phyloP scores from a whole-genome alignment of 2,888 invertebrate genomes.

The Exephanes ischioxanthus region DNA sequence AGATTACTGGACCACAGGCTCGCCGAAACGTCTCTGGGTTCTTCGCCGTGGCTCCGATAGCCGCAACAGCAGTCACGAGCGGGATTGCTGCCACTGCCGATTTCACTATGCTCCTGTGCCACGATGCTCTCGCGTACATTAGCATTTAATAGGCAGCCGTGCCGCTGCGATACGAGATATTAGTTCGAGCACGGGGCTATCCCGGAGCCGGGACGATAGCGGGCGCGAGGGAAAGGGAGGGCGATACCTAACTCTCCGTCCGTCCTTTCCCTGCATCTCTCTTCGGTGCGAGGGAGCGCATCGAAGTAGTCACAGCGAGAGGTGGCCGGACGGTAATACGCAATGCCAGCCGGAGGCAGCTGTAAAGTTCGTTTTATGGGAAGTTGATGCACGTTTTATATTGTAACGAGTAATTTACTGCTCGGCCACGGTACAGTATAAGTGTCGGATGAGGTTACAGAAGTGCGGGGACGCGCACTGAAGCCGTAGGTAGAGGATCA shows the following conservation, averaged over 20 bases:
- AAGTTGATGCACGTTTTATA: slow-evolving; percentile 69
- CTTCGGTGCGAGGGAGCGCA: background rate
- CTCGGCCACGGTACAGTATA: slow-evolving; percentile 33
- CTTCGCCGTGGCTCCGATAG: slow-evolving; percentile 7
- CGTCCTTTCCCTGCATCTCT: background rate
- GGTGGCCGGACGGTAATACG: slow-evolving; percentile 30
- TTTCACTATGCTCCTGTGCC: slow-evolving; percentile 13
- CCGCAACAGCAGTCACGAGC: slow-evolving; percentile 39
- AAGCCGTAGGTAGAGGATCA: slow-evolving; percentile 4
- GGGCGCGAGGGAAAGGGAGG: slow-evolving; percentile 4
- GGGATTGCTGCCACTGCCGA: slow-evolving; percentile 20
- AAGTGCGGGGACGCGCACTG: background rate
- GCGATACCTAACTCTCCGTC: background rate
- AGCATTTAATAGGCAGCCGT: slow-evolving; percentile 50
- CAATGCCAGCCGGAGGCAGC: slow-evolving; percentile 33
- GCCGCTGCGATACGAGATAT: slow-evolving; percentile 46
- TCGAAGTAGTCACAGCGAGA: slow-evolving; percentile 25
- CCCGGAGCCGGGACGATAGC: slow-evolving; percentile 8
- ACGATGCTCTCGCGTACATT: slow-evolving; percentile 40
- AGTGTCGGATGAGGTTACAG: background rate
- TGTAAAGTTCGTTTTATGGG: slow-evolving; percentile 66
- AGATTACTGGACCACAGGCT: slow-evolving; percentile 29
- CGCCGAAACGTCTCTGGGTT: slow-evolving; percentile 38
- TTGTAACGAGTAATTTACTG: slow-evolving; percentile 70
- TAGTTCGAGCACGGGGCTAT: slow-evolving; percentile 32